Evolutionary conservation across 2,113 vertebrate species (phyloP).

Genomic region (Stercorarius parasiticus): DNA sequence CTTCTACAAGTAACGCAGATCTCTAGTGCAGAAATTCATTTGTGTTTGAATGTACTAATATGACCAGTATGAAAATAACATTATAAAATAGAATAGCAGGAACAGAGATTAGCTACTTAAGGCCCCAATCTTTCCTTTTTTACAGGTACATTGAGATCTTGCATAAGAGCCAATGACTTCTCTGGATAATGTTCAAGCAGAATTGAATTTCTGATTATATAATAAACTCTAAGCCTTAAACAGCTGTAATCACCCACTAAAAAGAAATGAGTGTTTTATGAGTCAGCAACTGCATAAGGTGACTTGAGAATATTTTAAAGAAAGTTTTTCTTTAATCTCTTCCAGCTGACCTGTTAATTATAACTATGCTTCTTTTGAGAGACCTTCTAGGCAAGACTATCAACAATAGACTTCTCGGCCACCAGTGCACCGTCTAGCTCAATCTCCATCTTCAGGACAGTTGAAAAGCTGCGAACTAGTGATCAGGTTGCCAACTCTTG

Average conservation of each 20-base stretch:
- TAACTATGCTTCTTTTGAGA: neutral
- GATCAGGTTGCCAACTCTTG: neutral
- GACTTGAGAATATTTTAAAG: neutral
- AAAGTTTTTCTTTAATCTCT: neutral
- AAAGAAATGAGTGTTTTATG: neutral
- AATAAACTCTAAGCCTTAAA: neutral
- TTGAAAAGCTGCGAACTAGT: neutral
- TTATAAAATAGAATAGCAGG: constrained; percentile 19
- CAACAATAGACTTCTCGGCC: neutral
- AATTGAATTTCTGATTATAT: neutral
- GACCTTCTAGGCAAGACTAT: neutral
- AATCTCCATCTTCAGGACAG: neutral
- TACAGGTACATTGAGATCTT: neutral
- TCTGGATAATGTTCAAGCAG: neutral
- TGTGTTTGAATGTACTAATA: neutral
- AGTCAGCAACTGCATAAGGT: neutral
- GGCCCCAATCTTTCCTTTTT: neutral
- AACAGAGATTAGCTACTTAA: neutral
- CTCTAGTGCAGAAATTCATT: neutral
- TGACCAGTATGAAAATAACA: constrained; percentile 16
- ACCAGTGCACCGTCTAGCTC: too few species aligned
- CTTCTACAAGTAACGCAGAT: neutral
- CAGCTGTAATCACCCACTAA: neutral
- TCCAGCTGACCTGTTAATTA: neutral
- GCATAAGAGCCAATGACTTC: neutral